Conservation (phyloP, 1,140 invertebrate genomes). For the Sinella curviseta region DNA sequence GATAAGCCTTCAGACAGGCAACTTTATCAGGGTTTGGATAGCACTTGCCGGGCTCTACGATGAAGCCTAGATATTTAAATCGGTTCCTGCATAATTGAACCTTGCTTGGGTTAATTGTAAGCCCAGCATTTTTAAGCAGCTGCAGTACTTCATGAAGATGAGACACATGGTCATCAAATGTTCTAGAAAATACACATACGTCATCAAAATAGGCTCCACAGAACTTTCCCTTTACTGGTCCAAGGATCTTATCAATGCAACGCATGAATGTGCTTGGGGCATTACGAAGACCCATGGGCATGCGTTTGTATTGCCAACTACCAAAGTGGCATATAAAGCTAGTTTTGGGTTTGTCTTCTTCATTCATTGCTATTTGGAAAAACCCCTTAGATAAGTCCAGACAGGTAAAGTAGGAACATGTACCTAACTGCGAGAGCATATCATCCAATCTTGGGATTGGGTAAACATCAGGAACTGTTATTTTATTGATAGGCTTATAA, state of each 20-base stretch:
- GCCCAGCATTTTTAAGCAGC: conserved; percentile 4
- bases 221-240: conserved; percentile 38
- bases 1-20: conserved; percentile 47
- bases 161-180: conserved; percentile 36
- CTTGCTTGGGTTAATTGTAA: conserved; percentile 38
- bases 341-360: conserved; percentile 51
- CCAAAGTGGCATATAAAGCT: conserved; percentile 51
- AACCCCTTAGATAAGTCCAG: not conserved
- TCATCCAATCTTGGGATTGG: conserved; percentile 50
- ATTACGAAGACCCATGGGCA: conserved; percentile 53
- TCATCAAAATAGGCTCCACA: conserved; percentile 53
- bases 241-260: conserved; percentile 46
- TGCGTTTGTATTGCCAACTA: conserved; percentile 50
- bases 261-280: conserved; percentile 50
- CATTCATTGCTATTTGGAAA: not conserved
- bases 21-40: conserved; percentile 51
- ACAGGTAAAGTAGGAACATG: not conserved
- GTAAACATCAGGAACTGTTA: conserved; percentile 55
- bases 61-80: conserved; percentile 51
- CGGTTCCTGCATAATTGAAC: conserved; percentile 2
- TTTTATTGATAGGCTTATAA: conserved; percentile 56
- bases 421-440: conserved; percentile 24
- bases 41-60: conserved; percentile 50
- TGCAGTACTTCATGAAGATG: conserved; percentile 35
- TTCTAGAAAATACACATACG: conserved; percentile 42